These are phyloP conservation scores for Rhagoletis zephyria DNA, from an alignment of 1,140 invertebrate genomes.

Conservation along the genomic window DNA sequence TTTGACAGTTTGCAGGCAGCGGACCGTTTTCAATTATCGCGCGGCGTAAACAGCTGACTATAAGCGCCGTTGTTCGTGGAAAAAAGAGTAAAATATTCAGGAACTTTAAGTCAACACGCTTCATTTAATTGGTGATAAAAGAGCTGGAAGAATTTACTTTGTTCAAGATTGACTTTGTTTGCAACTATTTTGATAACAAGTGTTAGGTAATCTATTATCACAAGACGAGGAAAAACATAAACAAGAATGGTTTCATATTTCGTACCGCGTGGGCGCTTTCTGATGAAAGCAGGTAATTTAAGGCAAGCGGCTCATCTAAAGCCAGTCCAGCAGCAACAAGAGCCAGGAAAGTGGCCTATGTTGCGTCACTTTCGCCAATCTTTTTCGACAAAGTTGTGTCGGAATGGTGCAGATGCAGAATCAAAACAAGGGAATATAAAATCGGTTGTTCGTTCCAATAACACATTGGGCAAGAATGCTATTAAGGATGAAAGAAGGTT, in stretches of 20 bases:
- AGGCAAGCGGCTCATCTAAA: constrained; percentile 63
- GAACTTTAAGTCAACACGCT: not conserved
- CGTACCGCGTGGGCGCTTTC: constrained; percentile 67
- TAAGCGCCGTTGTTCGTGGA: not conserved
- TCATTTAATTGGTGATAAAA: not conserved
- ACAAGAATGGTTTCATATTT: constrained; percentile 71
- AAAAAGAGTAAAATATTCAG: not conserved
- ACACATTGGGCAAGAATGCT: constrained; percentile 2
- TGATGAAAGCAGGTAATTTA: constrained; percentile 68
- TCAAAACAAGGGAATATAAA: constrained; percentile 57
- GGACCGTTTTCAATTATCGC: not conserved
- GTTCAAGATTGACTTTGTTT: not conserved
- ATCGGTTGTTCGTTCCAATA: constrained; percentile 43
- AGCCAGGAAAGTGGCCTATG: constrained; percentile 63
- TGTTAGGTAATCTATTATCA: not conserved
- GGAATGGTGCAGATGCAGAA: not conserved
- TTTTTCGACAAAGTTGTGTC: constrained; percentile 61
- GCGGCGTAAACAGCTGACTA: not conserved
- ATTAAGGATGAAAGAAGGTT: constrained; percentile 55
- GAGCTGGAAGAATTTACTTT: not conserved
- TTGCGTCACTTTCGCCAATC: constrained; percentile 65
- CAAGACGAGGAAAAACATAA: not conserved
- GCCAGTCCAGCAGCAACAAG: constrained; percentile 61
- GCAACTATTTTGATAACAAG: not conserved
- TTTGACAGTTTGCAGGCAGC: not conserved